Evolutionary conservation across 2,888 invertebrate genomes (phyloP).

Genomic region (Saturnia pavonia): DNA sequence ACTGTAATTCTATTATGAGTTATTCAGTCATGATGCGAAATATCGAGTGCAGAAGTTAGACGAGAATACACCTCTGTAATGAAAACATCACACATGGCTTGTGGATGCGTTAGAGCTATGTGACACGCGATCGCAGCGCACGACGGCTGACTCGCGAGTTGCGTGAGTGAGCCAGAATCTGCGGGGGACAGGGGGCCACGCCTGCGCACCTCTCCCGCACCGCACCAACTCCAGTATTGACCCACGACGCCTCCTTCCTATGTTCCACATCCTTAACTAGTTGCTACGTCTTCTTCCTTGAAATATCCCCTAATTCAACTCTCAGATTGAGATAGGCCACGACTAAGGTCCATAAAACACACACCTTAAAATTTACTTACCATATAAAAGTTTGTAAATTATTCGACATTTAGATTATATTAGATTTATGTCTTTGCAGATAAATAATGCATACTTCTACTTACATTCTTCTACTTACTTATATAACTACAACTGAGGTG

Average conservation of each 20-base stretch:
- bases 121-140: constrained; percentile 75
- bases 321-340: constrained; percentile 72
- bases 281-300: constrained; percentile 75
- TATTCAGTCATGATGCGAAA: constrained; percentile 62
- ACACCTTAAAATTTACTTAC: constrained; percentile 40
- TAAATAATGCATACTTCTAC: not conserved
- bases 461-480: no score
- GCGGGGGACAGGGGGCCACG: constrained; percentile 64
- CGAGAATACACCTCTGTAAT: constrained; percentile 67
- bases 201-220: constrained; percentile 72
- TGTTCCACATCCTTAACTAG: constrained; percentile 80
- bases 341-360: constrained; percentile 51
- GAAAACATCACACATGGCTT: constrained; percentile 79
- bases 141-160: constrained; percentile 79
- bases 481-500: no score
- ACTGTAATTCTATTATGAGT: constrained; percentile 35
- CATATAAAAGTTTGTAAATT: constrained; percentile 28
- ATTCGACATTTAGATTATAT: not conserved
- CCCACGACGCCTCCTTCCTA: constrained; percentile 80
- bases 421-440: not conserved
- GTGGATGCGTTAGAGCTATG: constrained; percentile 55
- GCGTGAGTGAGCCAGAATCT: constrained; percentile 65
- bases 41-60: constrained; percentile 49
- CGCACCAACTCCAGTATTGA: constrained; percentile 80
- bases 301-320: constrained; percentile 75